A percentile compares a stretch with the other conserved stretches of the same genome.
phyloP scores from a whole-genome alignment of 2,113 vertebrate genomes.

The Myxocyprinus asiaticus region DNA sequence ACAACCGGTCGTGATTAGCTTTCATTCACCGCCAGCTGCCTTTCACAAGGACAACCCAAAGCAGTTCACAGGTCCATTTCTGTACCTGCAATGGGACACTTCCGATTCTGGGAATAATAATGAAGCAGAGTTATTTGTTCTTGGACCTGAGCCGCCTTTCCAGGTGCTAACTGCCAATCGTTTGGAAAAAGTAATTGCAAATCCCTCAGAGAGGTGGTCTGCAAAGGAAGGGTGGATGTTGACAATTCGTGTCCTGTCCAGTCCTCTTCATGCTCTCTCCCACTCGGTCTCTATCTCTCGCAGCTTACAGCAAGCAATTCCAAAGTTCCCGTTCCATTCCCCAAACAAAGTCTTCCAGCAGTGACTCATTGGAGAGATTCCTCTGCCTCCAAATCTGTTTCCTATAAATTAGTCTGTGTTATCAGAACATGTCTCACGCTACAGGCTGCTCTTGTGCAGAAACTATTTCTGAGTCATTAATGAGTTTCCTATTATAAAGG shows the following conservation, averaged over 20 bases:
- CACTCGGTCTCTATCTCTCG: conserved; percentile 13
- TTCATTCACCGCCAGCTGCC: conserved; percentile 33
- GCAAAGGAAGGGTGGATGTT: conserved; percentile 41
- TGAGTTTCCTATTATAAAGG: conserved; percentile 2
- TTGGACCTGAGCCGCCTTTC: conserved; percentile 14
- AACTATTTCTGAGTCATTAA: neutral
- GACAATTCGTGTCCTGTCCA: conserved; percentile 36
- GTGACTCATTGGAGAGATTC: conserved; percentile 26
- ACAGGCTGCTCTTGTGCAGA: conserved; percentile 13
- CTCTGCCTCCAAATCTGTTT: conserved; percentile 15
- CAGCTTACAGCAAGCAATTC: conserved; percentile 8
- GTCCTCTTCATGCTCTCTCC: conserved; percentile 21
- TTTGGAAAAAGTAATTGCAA: conserved; percentile 30
- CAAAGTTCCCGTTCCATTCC: conserved; percentile 3
- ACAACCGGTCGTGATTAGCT: conserved; percentile 43
- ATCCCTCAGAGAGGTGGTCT: neutral
- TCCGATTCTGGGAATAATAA: conserved; percentile 28
- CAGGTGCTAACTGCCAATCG: conserved; percentile 24
- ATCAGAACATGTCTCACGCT: conserved; percentile 24
- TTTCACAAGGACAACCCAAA: conserved; percentile 38
- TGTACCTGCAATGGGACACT: conserved; percentile 45
- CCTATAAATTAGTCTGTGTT: conserved; percentile 25
- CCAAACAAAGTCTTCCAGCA: conserved; percentile 23
- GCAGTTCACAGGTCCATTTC: conserved; percentile 52
- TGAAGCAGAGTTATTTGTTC: conserved; percentile 5